These are phyloP conservation scores for Cheilosia pagana DNA, from an alignment of 2,888 invertebrate genomes.

Conservation along the genomic window DNA sequence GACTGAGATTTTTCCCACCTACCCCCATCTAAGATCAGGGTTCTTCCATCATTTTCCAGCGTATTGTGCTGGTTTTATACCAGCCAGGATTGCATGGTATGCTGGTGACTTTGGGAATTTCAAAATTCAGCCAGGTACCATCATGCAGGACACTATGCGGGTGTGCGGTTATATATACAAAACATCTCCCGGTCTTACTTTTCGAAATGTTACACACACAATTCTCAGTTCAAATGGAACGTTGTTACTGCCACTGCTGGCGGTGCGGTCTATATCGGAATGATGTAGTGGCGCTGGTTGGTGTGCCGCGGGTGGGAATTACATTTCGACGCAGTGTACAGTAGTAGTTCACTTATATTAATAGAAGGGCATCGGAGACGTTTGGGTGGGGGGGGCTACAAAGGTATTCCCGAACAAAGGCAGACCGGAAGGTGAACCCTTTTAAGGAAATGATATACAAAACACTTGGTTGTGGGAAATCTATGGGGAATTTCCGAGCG, in stretches of 20 bases:
- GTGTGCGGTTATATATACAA: slow-evolving; percentile 13
- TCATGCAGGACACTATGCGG: slow-evolving; percentile 14
- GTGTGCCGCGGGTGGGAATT: slow-evolving; percentile 31
- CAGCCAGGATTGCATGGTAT: slow-evolving; percentile 38
- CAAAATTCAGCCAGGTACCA: slow-evolving; percentile 25
- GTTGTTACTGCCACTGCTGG: slow-evolving; percentile 7
- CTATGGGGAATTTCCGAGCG: slow-evolving; percentile 71
- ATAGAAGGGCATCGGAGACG: neutral
- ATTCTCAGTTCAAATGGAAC: slow-evolving; percentile 52
- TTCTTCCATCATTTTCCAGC: slow-evolving; percentile 51
- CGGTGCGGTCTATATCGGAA: neutral
- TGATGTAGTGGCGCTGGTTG: slow-evolving; percentile 3
- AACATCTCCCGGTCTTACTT: slow-evolving; percentile 31
- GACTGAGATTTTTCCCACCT: slow-evolving; percentile 18
- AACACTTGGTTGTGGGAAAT: slow-evolving; percentile 67
- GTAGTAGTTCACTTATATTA: slow-evolving; percentile 63
- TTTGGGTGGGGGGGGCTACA: neutral
- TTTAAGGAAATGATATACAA: slow-evolving; percentile 82
- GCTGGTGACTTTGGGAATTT: slow-evolving; percentile 50
- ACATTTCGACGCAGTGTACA: slow-evolving; percentile 46
- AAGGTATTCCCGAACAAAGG: slow-evolving; percentile 14
- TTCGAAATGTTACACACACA: slow-evolving; percentile 59
- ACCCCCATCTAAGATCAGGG: slow-evolving; percentile 38
- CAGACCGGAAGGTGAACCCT: slow-evolving; percentile 78
- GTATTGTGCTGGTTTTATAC: neutral